These are phyloP conservation scores for Lasius platythorax DNA, from an alignment of 2,888 invertebrate species.

Conservation along the genomic window DNA sequence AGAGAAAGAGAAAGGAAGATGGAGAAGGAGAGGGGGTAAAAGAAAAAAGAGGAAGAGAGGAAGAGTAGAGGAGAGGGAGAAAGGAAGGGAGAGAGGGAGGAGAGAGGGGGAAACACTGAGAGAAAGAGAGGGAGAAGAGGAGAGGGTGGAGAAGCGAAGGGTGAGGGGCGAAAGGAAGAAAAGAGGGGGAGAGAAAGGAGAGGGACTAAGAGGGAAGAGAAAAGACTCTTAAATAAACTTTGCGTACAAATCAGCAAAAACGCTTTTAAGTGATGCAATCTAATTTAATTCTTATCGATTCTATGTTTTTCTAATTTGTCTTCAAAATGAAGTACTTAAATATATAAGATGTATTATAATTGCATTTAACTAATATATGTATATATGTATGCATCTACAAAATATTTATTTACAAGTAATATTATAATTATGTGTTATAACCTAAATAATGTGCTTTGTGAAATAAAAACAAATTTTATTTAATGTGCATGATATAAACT, in stretches of 20 bases:
- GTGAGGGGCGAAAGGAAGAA: not conserved
- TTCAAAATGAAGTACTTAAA: not conserved
- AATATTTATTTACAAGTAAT: too few relatives aligned
- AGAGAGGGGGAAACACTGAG: not conserved
- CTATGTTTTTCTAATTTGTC: not conserved
- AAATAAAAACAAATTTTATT: too few relatives aligned
- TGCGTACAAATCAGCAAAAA: not conserved
- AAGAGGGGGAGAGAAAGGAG: not conserved
- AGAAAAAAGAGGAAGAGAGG: not conserved
- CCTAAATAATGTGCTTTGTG: too few relatives aligned
- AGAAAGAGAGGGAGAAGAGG: not conserved
- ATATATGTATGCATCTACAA: too few relatives aligned
- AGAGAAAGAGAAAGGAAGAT: too few relatives aligned
- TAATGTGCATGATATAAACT: too few relatives aligned
- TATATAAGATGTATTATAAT: not conserved
- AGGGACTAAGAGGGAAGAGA: not conserved
- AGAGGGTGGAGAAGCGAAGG: not conserved
- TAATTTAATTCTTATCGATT: not conserved
- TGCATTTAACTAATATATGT: not conserved
- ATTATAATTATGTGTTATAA: too few relatives aligned
- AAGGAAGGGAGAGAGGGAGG: not conserved
- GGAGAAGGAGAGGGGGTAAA: too few relatives aligned
- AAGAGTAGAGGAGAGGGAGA: not conserved
- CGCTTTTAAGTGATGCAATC: not conserved
- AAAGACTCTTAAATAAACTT: not conserved